Percentiles rank a stretch among this genome's conserved stretches.
These are phyloP conservation scores for Crotalus tigris DNA, from an alignment of 2,113 vertebrate species.

Conservation along the genomic window DNA sequence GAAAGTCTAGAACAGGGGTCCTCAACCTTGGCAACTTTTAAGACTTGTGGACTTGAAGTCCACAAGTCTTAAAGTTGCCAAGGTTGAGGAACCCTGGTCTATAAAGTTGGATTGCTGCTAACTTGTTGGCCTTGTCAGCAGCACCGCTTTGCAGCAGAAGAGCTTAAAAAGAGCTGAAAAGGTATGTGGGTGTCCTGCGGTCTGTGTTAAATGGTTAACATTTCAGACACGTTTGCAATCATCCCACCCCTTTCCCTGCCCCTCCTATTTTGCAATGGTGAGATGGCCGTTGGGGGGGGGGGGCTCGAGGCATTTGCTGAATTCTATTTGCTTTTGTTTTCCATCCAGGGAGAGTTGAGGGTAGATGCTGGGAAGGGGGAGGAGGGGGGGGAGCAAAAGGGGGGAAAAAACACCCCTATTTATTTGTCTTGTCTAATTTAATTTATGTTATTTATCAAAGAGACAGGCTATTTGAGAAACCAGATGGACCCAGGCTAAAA, in stretches of 20 bases:
- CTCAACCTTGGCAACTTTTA: too few relatives aligned
- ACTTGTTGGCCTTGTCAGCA: not conserved
- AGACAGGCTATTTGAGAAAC: slow-evolving; percentile 85
- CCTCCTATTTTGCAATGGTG: not conserved
- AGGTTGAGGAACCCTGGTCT: too few relatives aligned
- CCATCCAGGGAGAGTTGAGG: slow-evolving; percentile 57
- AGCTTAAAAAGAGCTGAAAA: not conserved
- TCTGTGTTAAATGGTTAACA: slow-evolving; percentile 43
- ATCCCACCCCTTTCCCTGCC: not conserved
- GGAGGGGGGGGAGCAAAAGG: slow-evolving; percentile 32
- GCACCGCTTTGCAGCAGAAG: not conserved
- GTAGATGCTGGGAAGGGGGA: slow-evolving; percentile 37
- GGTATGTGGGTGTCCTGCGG: not conserved
- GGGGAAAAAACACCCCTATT: slow-evolving; percentile 62
- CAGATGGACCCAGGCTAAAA: slow-evolving; percentile 80
- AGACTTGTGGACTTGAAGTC: too few relatives aligned
- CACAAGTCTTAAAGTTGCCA: too few relatives aligned
- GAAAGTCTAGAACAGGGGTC: too few relatives aligned
- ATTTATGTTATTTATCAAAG: slow-evolving; percentile 84
- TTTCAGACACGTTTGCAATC: slow-evolving; percentile 63
- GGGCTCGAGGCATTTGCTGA: slow-evolving; percentile 52
- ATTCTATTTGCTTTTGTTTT: slow-evolving; percentile 55
- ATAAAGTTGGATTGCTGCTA: rapidly evolving
- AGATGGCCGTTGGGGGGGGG: not conserved
- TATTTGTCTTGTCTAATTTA: slow-evolving; percentile 83